Evolutionary conservation across 1,140 invertebrate genomes (phyloP).

Genomic region (Bombyx mori): DNA sequence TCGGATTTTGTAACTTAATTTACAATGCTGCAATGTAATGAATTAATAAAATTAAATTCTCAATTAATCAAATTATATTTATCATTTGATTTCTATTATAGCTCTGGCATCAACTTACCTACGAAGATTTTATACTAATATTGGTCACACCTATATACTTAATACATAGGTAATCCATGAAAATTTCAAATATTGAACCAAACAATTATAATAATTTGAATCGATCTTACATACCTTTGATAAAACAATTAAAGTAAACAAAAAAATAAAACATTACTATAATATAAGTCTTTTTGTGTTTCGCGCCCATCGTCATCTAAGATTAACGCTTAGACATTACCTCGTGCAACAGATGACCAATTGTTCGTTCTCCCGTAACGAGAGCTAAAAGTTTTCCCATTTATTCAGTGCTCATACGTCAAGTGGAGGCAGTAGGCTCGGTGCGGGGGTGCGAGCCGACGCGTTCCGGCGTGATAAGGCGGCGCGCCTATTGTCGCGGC

Average conservation of each 20-base stretch:
- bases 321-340: slow-evolving; percentile 40
- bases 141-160: too few relatives aligned
- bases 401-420: slow-evolving; percentile 67
- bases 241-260: not conserved
- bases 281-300: slow-evolving; percentile 1
- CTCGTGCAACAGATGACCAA: slow-evolving; percentile 58
- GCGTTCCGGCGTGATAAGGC: slow-evolving; percentile 64
- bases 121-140: too few relatives aligned
- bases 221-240: not conserved
- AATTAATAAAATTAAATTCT: too few relatives aligned
- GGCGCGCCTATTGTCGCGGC: slow-evolving; percentile 54
- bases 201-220: too few relatives aligned
- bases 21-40: too few relatives aligned
- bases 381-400: slow-evolving; percentile 67
- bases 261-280: not conserved
- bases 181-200: too few relatives aligned
- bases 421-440: slow-evolving; percentile 25
- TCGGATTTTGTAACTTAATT: too few relatives aligned
- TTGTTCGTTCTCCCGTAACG: slow-evolving; percentile 59
- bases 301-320: slow-evolving; percentile 18
- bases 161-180: too few relatives aligned
- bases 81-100: too few relatives aligned
- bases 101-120: too few relatives aligned
- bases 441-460: slow-evolving; percentile 22
- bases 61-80: too few relatives aligned